Percentiles rank a stretch among this genome's conserved stretches.
Evolutionary conservation across 2,797 vertebrate genomes (phyloP).

Genomic region (Eulemur mongoz): DNA sequence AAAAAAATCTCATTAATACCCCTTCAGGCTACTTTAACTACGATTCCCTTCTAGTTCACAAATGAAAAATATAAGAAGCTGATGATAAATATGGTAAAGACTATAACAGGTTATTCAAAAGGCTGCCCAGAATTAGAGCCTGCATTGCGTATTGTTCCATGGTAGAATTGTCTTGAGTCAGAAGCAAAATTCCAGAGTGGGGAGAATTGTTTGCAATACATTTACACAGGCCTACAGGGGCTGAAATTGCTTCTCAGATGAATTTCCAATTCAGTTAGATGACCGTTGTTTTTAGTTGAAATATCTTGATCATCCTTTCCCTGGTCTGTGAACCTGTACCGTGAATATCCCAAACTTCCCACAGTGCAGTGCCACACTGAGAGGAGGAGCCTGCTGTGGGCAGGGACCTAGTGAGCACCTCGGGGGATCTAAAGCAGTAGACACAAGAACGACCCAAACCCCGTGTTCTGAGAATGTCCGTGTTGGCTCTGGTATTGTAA

Average conservation of each 20-base stretch:
- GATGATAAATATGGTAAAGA: conserved; percentile 57
- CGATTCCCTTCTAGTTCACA: conserved; percentile 50
- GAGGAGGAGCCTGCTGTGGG: not conserved
- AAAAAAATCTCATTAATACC: conserved; percentile 73
- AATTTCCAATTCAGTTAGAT: conserved; percentile 38
- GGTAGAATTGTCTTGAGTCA: not conserved
- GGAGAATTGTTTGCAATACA: not conserved
- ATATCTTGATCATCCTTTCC: not conserved
- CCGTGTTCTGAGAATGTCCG: not conserved
- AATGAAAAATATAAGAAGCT: conserved; percentile 54
- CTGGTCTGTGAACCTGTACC: not conserved
- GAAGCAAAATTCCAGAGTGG: not conserved
- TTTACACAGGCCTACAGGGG: not conserved
- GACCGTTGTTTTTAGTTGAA: not conserved
- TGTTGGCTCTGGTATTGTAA: not conserved
- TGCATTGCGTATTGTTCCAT: not conserved
- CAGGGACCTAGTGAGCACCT: not conserved
- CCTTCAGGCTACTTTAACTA: conserved; percentile 52
- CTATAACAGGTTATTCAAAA: conserved; percentile 10
- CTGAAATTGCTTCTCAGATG: not conserved
- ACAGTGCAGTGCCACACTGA: not conserved
- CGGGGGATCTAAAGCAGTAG: not conserved
- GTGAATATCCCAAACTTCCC: not conserved
- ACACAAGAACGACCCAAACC: not conserved
- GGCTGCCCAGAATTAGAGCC: conserved; percentile 28